Evolutionary conservation across 2,888 invertebrate genomes (phyloP), one percentile per base, ranked within the genome.

Genomic region (Auanema sp.): DNA sequence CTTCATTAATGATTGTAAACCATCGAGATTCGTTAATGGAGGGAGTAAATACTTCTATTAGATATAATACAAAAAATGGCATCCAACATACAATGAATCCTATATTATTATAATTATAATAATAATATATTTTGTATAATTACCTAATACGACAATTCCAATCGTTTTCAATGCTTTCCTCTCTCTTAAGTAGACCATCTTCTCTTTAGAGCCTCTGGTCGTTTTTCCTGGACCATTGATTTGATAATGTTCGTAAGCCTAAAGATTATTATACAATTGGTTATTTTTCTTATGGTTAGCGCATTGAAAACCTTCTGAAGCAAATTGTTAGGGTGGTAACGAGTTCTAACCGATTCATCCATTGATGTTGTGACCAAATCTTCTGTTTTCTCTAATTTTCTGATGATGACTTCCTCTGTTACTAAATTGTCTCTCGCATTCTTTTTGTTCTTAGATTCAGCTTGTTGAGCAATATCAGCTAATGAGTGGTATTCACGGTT

Each of bases 81-180:
- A 85, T 80, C 84, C 84, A 84, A 64, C 84, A 85, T 18, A 83
- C 70, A 33, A 85, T 83, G 66, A 84, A 84, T 18, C 84, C 83
- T 77, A 69, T 16, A 51, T n/a, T 51, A 51, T 18, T 12, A 14
- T 12, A 12, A 11, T 41, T 41, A 41, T 40, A 54, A 54, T 54
- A 12, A 12, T 41, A 54, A 23, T 40, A 16, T 41, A 14, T 11
- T 16, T n/a, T n/a, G n/a, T n/a, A n/a, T 8, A 40, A 61, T 42
- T 58, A 80, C 81, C 83, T 40, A 80, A 54, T 33, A 83, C 82
- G 40, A 83, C 82, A 44, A 83, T 79, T 53, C 82, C 83, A 18
- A 83, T 84, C 4, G 83, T 83, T 60, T 83, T 83, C 54, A 83
- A 66, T 0, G 83, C 83, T 59, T 83, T 83, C 42, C 83, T 66